phyloP scores from a whole-genome alignment of 2,888 invertebrate species.

The Orthonychiurus folsomi region DNA sequence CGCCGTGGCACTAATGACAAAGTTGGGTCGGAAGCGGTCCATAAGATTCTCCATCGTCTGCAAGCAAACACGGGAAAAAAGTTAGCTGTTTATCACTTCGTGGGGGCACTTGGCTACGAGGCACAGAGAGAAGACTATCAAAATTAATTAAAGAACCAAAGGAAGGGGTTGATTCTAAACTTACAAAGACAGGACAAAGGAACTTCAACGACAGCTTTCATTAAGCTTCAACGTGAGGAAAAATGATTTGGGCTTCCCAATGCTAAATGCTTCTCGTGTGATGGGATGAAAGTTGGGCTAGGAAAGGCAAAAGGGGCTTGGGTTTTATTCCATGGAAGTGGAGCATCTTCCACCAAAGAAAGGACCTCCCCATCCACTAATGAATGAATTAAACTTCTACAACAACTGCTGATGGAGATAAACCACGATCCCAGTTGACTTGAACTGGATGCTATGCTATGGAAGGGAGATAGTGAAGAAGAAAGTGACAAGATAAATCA shows the following conservation, averaged over 20 bases:
- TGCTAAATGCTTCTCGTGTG: neutral
- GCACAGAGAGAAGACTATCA: neutral
- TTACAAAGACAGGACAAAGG: neutral
- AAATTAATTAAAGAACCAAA: neutral
- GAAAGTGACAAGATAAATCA: neutral
- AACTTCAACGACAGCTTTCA: neutral
- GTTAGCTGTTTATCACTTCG: slow-evolving; percentile 3
- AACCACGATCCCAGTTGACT: neutral
- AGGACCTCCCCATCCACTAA: neutral
- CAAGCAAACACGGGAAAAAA: slow-evolving; percentile 6
- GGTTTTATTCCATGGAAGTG: neutral
- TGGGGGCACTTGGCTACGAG: neutral
- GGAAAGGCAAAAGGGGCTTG: neutral
- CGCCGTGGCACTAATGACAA: slow-evolving; percentile 65
- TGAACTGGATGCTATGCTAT: neutral
- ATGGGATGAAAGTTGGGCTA: too few species aligned
- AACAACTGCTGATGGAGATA: neutral
- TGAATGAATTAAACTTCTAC: neutral
- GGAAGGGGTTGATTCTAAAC: neutral
- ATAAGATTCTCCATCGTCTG: slow-evolving; percentile 52
- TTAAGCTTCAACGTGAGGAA: neutral
- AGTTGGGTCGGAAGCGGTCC: slow-evolving; percentile 80
- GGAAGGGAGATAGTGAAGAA: too few species aligned
- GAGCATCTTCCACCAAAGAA: neutral
- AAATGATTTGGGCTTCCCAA: neutral